Evolutionary conservation across 1,140 invertebrate genomes (phyloP).

Genomic region (Ceratina calcarata): DNA sequence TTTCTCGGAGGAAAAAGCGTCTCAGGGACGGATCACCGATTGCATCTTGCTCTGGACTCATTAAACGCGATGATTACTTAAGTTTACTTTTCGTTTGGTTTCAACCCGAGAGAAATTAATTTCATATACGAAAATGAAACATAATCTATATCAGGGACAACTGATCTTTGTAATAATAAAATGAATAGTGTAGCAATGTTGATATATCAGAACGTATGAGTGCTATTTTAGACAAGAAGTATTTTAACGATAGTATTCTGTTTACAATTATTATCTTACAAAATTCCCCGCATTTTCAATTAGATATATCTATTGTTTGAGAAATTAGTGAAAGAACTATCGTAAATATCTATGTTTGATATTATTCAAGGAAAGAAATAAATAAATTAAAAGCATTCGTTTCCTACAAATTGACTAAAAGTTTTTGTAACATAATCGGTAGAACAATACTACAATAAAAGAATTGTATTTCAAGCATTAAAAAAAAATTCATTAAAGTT

Average conservation of each 20-base stretch:
- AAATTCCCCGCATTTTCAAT: not conserved
- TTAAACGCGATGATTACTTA: not conserved
- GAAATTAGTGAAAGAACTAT: not conserved
- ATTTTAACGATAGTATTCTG: too few species aligned
- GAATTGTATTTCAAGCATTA: not conserved
- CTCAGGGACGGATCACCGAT: conserved; percentile 23
- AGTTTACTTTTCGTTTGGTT: too few species aligned
- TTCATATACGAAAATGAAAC: too few species aligned
- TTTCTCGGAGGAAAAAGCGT: conserved; percentile 54
- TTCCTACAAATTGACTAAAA: not conserved
- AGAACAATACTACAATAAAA: too few species aligned
- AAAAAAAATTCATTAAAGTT: not conserved
- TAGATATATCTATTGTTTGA: not conserved
- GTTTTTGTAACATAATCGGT: not conserved
- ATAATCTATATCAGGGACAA: too few species aligned
- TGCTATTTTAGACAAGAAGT: too few species aligned
- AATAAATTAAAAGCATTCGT: not conserved
- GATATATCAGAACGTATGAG: too few species aligned
- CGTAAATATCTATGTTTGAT: not conserved
- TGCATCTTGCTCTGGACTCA: not conserved
- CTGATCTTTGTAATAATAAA: too few species aligned
- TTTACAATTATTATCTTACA: too few species aligned
- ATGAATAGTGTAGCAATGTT: too few species aligned
- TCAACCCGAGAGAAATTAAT: too few species aligned
- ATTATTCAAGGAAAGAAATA: not conserved